These are phyloP conservation scores for Calcarius lapponicus DNA, from an alignment of 2,797 vertebrate genomes.

Conservation along the genomic window DNA sequence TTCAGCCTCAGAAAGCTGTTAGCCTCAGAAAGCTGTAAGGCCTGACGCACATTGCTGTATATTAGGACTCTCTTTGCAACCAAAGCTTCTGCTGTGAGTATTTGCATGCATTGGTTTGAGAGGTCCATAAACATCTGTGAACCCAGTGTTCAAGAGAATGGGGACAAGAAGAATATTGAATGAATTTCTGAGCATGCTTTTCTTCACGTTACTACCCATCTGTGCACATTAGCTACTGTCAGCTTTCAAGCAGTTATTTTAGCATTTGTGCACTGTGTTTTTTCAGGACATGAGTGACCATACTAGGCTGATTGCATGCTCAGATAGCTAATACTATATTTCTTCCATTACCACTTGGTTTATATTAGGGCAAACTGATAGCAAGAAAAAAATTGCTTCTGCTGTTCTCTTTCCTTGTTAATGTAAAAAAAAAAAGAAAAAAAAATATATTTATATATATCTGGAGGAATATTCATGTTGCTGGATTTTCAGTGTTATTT, in stretches of 20 bases:
- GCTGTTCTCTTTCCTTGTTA: background rate
- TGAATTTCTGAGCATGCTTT: background rate
- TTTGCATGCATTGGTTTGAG: background rate
- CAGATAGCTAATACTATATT: background rate
- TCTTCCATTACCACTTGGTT: conserved; percentile 32
- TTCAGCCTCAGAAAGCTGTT: background rate
- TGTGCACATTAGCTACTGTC: background rate
- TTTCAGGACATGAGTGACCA: background rate
- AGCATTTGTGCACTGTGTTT: background rate
- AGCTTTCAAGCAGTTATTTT: background rate
- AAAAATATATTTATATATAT: background rate
- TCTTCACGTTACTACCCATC: background rate
- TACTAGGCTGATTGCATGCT: background rate
- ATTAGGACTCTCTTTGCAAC: background rate
- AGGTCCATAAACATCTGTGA: background rate
- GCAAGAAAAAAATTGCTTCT: background rate
- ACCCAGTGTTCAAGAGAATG: background rate
- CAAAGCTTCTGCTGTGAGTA: background rate
- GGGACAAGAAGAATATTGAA: background rate
- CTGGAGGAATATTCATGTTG: background rate
- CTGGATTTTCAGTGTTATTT: background rate
- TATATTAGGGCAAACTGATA: background rate
- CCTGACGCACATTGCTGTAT: background rate
- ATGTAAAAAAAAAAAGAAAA: background rate
- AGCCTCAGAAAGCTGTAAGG: background rate